A percentile compares a stretch with the other conserved stretches of the same genome.
Conservation (phyloP, 2,113 vertebrate species). For the Cynopterus brachyotis region DNA sequence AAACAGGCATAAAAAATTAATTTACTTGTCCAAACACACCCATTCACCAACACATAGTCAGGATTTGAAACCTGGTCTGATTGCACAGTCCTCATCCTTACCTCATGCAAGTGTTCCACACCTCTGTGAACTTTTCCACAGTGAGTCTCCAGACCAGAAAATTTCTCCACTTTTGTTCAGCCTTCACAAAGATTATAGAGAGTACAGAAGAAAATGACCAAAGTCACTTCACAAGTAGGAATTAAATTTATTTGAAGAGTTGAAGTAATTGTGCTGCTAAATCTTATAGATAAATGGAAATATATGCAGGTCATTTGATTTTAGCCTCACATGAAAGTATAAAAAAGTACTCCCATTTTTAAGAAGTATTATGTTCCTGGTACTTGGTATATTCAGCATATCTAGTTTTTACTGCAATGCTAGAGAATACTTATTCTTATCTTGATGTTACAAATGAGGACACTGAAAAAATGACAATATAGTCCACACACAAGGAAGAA, state of each 20-base stretch:
- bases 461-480: not conserved
- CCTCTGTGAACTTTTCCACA: not conserved
- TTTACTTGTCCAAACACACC: not conserved
- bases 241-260: not conserved
- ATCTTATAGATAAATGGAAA: not conserved
- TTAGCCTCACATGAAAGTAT: not conserved
- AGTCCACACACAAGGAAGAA: not conserved
- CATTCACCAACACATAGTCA: not conserved
- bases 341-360: not conserved
- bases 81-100: not conserved
- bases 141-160: not conserved
- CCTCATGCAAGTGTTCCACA: fast-evolving
- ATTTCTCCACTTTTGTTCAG: not conserved
- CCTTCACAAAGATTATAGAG: not conserved
- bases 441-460: not conserved
- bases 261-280: not conserved
- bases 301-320: not conserved
- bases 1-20: not conserved
- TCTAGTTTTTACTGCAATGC: not conserved
- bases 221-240: not conserved
- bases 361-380: not conserved
- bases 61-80: not conserved
- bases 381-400: not conserved
- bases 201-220: not conserved
- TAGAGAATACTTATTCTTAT: not conserved